Percentiles rank a stretch among this genome's conserved stretches.
phyloP scores from a whole-genome alignment of 2,797 vertebrate species.

The Megalops cyprinoides region DNA sequence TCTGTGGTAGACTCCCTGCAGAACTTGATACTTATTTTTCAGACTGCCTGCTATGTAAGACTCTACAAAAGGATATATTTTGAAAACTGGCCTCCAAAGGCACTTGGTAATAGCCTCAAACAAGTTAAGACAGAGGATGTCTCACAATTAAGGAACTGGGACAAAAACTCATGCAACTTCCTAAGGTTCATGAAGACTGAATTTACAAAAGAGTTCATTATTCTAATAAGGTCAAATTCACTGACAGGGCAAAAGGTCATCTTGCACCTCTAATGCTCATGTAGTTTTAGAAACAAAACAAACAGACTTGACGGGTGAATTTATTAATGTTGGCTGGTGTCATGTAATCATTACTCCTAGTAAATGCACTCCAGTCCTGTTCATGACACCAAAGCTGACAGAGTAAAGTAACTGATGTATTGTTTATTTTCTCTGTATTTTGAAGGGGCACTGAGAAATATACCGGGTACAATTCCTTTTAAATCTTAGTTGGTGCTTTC shows the following conservation, averaged over 20 bases:
- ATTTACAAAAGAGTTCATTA: constrained; percentile 18
- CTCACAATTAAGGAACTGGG: constrained; percentile 41
- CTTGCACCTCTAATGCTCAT: neutral
- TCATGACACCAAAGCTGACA: neutral
- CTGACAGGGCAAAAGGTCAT: neutral
- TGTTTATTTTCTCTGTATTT: neutral
- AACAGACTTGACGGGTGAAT: neutral
- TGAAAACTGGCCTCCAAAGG: neutral
- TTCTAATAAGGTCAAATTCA: neutral
- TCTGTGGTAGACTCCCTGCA: neutral
- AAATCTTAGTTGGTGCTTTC: neutral
- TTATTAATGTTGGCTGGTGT: neutral
- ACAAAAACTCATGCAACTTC: constrained; percentile 19
- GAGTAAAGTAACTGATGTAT: neutral
- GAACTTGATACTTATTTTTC: neutral
- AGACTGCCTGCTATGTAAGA: neutral
- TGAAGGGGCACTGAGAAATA: neutral
- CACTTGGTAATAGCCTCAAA: neutral
- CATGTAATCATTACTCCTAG: neutral
- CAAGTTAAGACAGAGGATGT: constrained; percentile 19
- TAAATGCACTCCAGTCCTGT: neutral
- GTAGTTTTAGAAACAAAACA: neutral
- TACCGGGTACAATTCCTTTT: neutral
- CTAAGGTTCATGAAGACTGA: constrained; percentile 31
- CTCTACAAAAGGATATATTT: neutral